These are phyloP conservation scores for Palythoa caribaeorum DNA, from an alignment of 92 coral and sea anemone genomes.

Conservation along the genomic window DNA sequence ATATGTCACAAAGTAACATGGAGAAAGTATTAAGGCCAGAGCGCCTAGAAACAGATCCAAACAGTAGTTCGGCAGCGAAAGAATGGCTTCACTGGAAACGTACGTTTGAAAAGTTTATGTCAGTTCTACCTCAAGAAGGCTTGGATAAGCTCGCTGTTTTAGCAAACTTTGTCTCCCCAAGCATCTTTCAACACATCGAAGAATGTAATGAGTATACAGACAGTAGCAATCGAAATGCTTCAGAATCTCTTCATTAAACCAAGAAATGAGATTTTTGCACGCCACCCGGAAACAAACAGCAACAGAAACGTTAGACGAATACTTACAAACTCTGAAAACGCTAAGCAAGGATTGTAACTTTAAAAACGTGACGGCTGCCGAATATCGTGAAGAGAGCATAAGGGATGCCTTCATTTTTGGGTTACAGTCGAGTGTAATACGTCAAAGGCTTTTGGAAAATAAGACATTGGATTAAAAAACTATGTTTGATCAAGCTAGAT, in stretches of 20 bases:
- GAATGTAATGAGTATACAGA: constrained; percentile 44
- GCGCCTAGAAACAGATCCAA: constrained; percentile 56
- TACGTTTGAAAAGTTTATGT: constrained; percentile 55
- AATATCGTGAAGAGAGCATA: background rate
- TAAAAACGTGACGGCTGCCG: background rate
- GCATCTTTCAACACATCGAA: constrained; percentile 46
- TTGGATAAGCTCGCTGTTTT: constrained; percentile 51
- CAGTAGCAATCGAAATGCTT: constrained; percentile 36
- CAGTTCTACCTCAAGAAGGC: constrained; percentile 50
- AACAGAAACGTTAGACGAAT: background rate
- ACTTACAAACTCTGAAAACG: background rate
- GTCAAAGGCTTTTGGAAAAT: background rate
- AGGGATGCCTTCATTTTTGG: background rate
- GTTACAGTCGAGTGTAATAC: background rate
- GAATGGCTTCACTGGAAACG: constrained; percentile 52
- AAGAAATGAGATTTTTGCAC: background rate
- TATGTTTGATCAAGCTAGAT: constrained; percentile 7
- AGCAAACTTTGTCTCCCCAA: constrained; percentile 57
- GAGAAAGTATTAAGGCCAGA: constrained; percentile 58
- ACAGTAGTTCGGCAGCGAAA: constrained; percentile 41
- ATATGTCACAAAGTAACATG: constrained; percentile 27
- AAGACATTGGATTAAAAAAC: background rate
- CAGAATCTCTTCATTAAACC: background rate
- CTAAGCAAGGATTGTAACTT: background rate
- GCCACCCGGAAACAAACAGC: background rate